Conservation (phyloP, 2,888 invertebrate genomes). For the Tinea trinotella region DNA sequence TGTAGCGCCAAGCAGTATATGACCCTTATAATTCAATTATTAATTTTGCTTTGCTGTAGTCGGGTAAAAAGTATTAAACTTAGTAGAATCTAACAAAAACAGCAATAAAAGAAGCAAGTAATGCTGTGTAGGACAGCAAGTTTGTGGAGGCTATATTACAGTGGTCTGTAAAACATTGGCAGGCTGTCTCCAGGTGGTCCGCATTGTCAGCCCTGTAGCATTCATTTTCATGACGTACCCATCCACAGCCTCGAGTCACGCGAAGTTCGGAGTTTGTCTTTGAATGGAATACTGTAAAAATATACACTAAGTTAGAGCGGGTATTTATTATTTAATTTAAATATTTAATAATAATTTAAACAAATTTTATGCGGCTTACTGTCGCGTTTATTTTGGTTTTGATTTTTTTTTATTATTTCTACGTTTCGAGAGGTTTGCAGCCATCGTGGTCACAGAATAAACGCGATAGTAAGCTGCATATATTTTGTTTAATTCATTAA, state of each 20-base stretch:
- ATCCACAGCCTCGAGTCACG: constrained; percentile 79
- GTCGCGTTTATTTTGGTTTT: too few species aligned
- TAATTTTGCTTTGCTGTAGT: too few species aligned
- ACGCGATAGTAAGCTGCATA: too few species aligned
- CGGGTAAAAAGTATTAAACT: background rate
- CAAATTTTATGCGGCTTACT: too few species aligned
- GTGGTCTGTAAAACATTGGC: constrained; percentile 74
- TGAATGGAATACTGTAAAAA: constrained; percentile 46
- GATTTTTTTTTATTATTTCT: too few species aligned
- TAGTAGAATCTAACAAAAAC: background rate
- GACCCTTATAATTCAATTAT: background rate
- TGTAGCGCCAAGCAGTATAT: too few species aligned
- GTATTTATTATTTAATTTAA: too few species aligned
- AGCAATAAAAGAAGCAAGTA: background rate
- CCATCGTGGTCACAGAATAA: too few species aligned
- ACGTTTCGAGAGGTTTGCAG: too few species aligned
- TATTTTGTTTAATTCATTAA: too few species aligned
- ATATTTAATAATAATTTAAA: too few species aligned
- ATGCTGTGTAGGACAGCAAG: background rate
- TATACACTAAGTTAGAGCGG: too few species aligned
- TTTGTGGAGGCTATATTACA: constrained; percentile 61
- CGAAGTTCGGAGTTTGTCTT: constrained; percentile 51
- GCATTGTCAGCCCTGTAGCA: constrained; percentile 74
- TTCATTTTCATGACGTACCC: constrained; percentile 52
- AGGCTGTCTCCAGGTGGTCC: constrained; percentile 74